Evolutionary conservation across 2,888 invertebrate genomes (phyloP).

Genomic region (Rhagonycha lutea): DNA sequence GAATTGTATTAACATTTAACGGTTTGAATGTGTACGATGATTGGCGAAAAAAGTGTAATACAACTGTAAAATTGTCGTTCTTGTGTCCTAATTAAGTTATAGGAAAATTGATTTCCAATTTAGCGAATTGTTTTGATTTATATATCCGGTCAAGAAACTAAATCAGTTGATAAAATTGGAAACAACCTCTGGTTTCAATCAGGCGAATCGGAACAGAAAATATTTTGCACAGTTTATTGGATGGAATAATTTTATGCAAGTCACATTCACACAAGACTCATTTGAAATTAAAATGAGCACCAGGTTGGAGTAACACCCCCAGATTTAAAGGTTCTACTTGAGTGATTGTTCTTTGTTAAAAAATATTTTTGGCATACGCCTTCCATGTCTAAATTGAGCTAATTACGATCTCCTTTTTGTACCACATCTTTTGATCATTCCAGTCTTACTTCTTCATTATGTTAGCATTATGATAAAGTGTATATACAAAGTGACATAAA

Average conservation of each 20-base stretch:
- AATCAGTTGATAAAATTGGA: neutral
- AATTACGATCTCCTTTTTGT: neutral
- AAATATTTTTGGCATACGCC: neutral
- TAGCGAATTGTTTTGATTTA: neutral
- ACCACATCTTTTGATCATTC: neutral
- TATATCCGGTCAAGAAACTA: neutral
- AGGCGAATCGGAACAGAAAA: neutral
- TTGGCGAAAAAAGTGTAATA: slow-evolving; percentile 10
- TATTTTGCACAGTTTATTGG: neutral
- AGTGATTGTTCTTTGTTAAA: neutral
- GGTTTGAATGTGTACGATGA: slow-evolving; percentile 12
- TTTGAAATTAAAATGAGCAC: neutral
- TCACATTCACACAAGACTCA: neutral
- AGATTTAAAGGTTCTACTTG: neutral
- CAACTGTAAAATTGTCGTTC: slow-evolving; percentile 9
- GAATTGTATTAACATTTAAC: slow-evolving; percentile 22
- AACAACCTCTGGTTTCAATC: neutral
- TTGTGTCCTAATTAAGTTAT: neutral
- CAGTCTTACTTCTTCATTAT: neutral
- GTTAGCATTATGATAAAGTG: neutral
- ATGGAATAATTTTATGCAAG: neutral
- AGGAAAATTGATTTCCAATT: neutral
- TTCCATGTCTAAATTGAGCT: neutral
- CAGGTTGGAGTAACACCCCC: neutral
- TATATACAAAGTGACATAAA: neutral